A percentile compares a stretch with the other conserved stretches of the same genome.
phyloP scores from a whole-genome alignment of 2,888 invertebrate species.

The Rhorus exstirpatorius region DNA sequence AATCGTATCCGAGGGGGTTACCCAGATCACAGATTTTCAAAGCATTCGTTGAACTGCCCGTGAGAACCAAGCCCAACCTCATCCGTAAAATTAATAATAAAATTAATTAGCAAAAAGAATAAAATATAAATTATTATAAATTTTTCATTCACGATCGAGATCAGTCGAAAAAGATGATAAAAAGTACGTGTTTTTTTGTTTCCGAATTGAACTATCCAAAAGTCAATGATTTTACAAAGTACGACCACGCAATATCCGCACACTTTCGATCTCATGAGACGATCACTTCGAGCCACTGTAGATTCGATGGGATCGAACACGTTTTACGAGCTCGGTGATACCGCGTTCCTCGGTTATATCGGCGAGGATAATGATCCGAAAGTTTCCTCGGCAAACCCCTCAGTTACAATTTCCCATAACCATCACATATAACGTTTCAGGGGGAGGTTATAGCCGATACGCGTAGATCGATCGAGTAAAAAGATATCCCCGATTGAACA shows the following conservation, averaged over 20 bases:
- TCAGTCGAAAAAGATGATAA: neutral
- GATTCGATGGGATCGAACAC: slow-evolving; percentile 22
- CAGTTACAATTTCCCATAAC: slow-evolving; percentile 15
- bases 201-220: slow-evolving; percentile 8
- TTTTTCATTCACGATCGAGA: too few relatives aligned
- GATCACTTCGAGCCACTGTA: slow-evolving; percentile 28
- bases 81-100: too few relatives aligned
- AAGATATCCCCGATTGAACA: neutral
- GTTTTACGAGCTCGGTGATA: slow-evolving; percentile 52
- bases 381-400: slow-evolving; percentile 19
- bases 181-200: neutral
- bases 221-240: slow-evolving; percentile 39
- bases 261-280: slow-evolving; percentile 25
- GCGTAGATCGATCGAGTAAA: slow-evolving; percentile 32
- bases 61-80: too few relatives aligned
- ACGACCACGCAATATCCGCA: slow-evolving; percentile 1
- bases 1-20: too few relatives aligned
- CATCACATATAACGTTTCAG: slow-evolving; percentile 16
- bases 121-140: too few relatives aligned
- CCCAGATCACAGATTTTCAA: too few relatives aligned
- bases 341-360: neutral
- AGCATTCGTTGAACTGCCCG: too few relatives aligned
- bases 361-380: slow-evolving; percentile 35
- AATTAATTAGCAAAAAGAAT: too few relatives aligned
- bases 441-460: slow-evolving; percentile 16